These are phyloP conservation scores for Brachyhypopomus occidentalis DNA, from an alignment of 2,113 vertebrate species.

Conservation along the genomic window DNA sequence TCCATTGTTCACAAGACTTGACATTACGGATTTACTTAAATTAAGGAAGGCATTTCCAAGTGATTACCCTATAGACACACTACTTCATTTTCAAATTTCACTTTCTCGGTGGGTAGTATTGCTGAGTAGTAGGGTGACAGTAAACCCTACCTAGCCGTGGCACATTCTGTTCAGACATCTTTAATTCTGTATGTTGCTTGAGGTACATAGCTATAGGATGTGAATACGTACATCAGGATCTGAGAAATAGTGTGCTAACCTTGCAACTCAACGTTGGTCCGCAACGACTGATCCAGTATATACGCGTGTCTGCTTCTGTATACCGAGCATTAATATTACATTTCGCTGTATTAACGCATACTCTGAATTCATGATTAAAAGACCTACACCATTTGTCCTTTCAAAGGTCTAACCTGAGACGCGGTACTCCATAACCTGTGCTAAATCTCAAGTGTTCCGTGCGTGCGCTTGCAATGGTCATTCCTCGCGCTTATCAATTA, in stretches of 20 bases:
- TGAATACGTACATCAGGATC: not conserved
- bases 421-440: not conserved
- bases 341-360: not conserved
- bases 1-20: too few species aligned
- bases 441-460: not conserved
- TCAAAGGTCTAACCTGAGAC: not conserved
- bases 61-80: too few species aligned
- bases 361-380: not conserved
- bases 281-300: too few species aligned
- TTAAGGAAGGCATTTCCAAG: too few species aligned
- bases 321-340: too few species aligned
- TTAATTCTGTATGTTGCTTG: not conserved
- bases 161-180: constrained; percentile 7
- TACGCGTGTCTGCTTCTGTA: too few species aligned
- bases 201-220: not conserved
- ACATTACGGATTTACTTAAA: too few species aligned
- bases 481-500: constrained; percentile 7
- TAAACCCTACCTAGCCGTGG: not conserved
- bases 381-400: not conserved
- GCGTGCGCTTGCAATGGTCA: not conserved
- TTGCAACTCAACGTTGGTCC: too few species aligned
- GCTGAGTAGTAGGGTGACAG: not conserved
- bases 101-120: too few species aligned
- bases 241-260: too few species aligned
- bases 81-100: too few species aligned